Conservation (phyloP, 2,113 vertebrate genomes). For the Lipotes vexillifer region DNA sequence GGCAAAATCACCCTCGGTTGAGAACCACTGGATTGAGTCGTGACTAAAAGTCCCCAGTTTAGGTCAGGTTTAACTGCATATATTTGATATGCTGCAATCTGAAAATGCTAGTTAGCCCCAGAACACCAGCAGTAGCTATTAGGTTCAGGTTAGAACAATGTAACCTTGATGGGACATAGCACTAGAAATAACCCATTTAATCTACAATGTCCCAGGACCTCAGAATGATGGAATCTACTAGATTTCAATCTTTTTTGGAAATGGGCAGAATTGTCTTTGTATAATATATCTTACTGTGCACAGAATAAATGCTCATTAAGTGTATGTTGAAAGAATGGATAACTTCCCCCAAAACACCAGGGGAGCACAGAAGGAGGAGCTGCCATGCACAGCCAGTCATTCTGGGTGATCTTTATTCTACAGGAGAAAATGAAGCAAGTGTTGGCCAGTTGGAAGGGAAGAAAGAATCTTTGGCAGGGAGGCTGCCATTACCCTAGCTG, state of each 20-base stretch:
- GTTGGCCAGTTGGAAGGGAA: constrained; percentile 58
- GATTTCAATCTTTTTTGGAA: not conserved
- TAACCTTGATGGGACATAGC: not conserved
- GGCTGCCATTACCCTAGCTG: constrained; percentile 42
- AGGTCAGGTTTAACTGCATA: not conserved
- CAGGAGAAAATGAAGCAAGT: constrained; percentile 49
- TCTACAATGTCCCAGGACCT: not conserved
- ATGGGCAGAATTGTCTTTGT: not conserved
- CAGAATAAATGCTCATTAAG: not conserved
- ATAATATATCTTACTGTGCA: not conserved
- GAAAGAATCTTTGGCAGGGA: constrained; percentile 67
- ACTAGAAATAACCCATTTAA: not conserved
- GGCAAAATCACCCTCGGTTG: not conserved
- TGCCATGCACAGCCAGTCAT: not conserved
- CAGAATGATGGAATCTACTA: not conserved
- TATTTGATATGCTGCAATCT: not conserved
- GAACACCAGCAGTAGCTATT: not conserved
- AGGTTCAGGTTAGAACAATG: not conserved
- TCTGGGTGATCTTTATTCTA: not conserved
- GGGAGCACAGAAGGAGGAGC: not conserved
- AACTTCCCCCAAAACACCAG: not conserved
- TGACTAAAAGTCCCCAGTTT: not conserved
- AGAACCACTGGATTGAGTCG: not conserved
- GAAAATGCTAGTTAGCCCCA: not conserved
- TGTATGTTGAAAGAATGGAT: not conserved